Evolutionary conservation across 2,888 invertebrate species (phyloP).

Genomic region (Ecliptopera silaceata): DNA sequence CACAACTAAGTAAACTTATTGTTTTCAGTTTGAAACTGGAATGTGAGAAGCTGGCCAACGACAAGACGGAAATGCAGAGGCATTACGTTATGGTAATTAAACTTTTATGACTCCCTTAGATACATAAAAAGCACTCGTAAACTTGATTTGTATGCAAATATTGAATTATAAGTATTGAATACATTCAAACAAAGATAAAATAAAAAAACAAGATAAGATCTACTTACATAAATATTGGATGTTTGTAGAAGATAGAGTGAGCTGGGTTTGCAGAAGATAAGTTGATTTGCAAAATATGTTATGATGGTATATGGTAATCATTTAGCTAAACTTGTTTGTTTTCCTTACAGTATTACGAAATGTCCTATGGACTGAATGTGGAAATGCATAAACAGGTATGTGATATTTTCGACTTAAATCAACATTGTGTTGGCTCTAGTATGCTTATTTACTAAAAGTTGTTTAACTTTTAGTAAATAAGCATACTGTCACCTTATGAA

Average conservation of each 20-base stretch:
- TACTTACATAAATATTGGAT: slow-evolving; percentile 44
- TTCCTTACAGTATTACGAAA: slow-evolving; percentile 94
- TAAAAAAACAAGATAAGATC: slow-evolving; percentile 41
- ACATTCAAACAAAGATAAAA: slow-evolving; percentile 41
- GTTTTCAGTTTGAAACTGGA: slow-evolving; percentile 95
- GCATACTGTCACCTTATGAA: no score
- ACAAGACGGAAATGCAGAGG: slow-evolving; percentile 99
- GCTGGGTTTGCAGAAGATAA: slow-evolving; percentile 29
- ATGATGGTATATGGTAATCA: slow-evolving; percentile 21
- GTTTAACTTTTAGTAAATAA: no score
- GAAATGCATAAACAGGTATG: slow-evolving; percentile 98
- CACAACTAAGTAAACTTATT: slow-evolving; percentile 27
- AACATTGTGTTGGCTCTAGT: no score
- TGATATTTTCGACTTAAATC: no score
- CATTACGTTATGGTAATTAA: slow-evolving; percentile 98
- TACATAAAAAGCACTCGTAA: slow-evolving; percentile 38
- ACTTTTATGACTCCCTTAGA: slow-evolving; percentile 36
- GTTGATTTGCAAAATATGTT: slow-evolving; percentile 24
- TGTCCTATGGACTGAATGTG: slow-evolving; percentile 97
- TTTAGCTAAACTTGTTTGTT: slow-evolving; percentile 31
- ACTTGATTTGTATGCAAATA: slow-evolving; percentile 46
- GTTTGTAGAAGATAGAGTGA: slow-evolving; percentile 40
- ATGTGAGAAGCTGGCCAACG: slow-evolving; percentile 98
- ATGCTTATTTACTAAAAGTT: no score
- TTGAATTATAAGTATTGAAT: slow-evolving; percentile 36